Evolutionary conservation across 2,113 vertebrate genomes (phyloP).

Genomic region (Nerophis ophidion): DNA sequence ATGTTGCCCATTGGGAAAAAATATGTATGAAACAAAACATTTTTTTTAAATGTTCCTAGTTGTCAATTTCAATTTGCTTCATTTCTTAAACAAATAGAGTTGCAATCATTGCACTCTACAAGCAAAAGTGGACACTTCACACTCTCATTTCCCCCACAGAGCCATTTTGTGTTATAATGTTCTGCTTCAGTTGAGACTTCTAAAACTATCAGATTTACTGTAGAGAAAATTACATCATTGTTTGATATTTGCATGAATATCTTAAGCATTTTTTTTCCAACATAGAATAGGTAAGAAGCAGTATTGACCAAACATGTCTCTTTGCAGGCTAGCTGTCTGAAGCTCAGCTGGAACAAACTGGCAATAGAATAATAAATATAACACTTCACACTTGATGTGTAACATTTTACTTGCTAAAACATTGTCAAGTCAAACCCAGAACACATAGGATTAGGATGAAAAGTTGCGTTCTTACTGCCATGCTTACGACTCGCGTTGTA

Average conservation of each 20-base stretch:
- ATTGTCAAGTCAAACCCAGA: background rate
- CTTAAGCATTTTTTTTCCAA: background rate
- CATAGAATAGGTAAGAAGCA: slow-evolving; percentile 16
- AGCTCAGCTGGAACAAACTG: slow-evolving; percentile 34
- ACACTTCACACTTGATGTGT: background rate
- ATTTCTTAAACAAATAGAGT: slow-evolving; percentile 32
- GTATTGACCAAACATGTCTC: slow-evolving; percentile 24
- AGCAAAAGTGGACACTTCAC: slow-evolving; percentile 13
- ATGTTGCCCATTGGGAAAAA: no score
- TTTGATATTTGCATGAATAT: background rate
- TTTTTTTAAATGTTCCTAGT: slow-evolving; percentile 29
- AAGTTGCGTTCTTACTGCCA: no score
- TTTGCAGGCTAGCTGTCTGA: slow-evolving; percentile 17
- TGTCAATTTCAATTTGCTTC: slow-evolving; percentile 42
- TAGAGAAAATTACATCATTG: background rate
- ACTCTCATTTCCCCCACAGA: slow-evolving; percentile 1
- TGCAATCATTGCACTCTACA: slow-evolving; percentile 29
- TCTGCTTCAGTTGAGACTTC: background rate
- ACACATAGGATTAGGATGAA: no score
- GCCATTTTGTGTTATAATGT: slow-evolving; percentile 4
- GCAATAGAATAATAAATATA: slow-evolving; percentile 22
- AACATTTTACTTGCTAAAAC: background rate
- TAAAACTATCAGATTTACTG: no score
- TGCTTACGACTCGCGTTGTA: no score
- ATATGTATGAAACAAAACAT: background rate